Percentiles rank a stretch among this genome's conserved stretches.
Conservation (phyloP, 2,113 vertebrate genomes). For the Burhinus bistriatus region DNA sequence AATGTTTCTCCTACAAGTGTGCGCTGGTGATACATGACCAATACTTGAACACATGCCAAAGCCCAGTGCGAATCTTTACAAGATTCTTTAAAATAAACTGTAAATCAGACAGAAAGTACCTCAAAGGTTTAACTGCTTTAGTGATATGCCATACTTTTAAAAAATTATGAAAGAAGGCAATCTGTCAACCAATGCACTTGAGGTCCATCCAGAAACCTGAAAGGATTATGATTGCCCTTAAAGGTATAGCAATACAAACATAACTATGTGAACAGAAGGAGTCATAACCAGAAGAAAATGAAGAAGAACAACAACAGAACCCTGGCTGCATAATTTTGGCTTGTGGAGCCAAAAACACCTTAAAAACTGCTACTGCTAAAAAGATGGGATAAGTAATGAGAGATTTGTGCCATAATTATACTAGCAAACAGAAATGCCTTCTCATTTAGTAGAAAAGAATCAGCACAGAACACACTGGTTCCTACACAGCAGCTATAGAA, state of each 20-base stretch:
- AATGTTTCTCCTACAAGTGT: not conserved
- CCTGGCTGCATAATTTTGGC: not conserved
- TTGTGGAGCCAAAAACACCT: not conserved
- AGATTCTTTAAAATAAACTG: not conserved
- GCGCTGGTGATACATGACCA: not conserved
- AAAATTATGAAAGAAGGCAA: not conserved
- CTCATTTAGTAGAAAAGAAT: not conserved
- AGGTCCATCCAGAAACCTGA: not conserved
- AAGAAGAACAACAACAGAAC: not conserved
- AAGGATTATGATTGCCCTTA: not conserved
- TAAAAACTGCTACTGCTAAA: not conserved
- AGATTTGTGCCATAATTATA: not conserved
- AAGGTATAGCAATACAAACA: not conserved
- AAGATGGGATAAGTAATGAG: not conserved
- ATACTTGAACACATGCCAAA: not conserved
- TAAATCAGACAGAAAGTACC: not conserved
- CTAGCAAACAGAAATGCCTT: conserved; percentile 14
- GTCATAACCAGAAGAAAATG: not conserved
- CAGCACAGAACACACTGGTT: not conserved
- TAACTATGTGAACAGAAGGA: not conserved
- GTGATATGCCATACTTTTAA: not conserved
- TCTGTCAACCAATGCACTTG: not conserved
- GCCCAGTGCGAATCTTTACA: not conserved
- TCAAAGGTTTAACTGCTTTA: not conserved
- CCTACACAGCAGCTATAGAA: not conserved